Conservation (phyloP, 2,113 vertebrate species). For the Phoxinus phoxinus region DNA sequence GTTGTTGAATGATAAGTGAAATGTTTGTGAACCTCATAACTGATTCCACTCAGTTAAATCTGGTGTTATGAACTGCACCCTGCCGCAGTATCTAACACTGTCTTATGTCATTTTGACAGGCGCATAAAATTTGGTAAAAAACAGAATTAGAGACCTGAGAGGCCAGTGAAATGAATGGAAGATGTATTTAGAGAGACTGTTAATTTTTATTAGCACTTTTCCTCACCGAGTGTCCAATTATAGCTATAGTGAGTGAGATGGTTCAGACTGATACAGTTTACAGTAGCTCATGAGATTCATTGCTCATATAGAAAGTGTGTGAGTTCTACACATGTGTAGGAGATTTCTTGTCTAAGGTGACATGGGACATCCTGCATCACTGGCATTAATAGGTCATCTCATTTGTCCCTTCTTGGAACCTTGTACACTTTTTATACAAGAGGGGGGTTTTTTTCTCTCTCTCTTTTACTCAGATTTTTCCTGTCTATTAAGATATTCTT, state of each 20-base stretch:
- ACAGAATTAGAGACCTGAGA: neutral
- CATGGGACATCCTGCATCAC: constrained; percentile 43
- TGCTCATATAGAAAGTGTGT: neutral
- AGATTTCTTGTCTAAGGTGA: constrained; percentile 47
- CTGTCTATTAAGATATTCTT: constrained; percentile 13
- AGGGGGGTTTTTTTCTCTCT: neutral
- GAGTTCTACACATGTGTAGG: constrained; percentile 19
- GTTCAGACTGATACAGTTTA: neutral
- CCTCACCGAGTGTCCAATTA: neutral
- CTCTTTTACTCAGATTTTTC: neutral
- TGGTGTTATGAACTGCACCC: constrained; percentile 3
- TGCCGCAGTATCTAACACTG: neutral
- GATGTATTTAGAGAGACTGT: constrained; percentile 18
- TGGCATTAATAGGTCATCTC: constrained; percentile 21
- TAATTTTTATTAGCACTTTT: constrained; percentile 32
- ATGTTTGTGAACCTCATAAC: constrained; percentile 15
- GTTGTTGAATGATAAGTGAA: neutral
- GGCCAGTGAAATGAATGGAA: neutral
- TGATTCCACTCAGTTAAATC: constrained; percentile 35
- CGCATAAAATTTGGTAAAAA: constrained; percentile 29
- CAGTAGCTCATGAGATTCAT: neutral
- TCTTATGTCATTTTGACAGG: constrained; percentile 19
- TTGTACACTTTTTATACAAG: neutral
- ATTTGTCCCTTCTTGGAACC: neutral
- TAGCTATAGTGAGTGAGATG: constrained; percentile 7